A percentile compares a stretch with the other conserved stretches of the same genome.
Conservation (phyloP, 2,888 invertebrate species). For the Dicranocentrus wangi region DNA sequence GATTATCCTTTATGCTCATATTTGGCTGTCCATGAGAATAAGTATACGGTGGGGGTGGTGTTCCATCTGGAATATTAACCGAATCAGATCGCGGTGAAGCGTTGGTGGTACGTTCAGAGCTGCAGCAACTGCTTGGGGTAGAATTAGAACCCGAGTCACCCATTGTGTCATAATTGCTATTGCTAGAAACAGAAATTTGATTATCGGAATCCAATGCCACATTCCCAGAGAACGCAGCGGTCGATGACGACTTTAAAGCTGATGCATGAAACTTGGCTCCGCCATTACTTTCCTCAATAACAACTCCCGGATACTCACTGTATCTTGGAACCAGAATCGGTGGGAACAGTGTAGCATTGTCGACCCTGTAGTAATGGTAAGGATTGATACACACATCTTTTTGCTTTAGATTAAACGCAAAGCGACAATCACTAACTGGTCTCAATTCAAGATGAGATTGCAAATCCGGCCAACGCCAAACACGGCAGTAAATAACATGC, state of each 20-base stretch:
- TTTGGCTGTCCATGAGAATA: constrained; percentile 57
- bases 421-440: constrained; percentile 94
- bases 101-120: background rate
- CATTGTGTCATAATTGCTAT: no score
- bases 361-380: constrained; percentile 98
- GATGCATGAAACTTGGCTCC: no score
- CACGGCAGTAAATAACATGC: constrained; percentile 98
- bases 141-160: no score
- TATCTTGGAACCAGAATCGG: constrained; percentile 98
- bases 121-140: no score
- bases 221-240: no score
- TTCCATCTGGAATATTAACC: background rate
- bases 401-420: constrained; percentile 96
- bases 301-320: no score
- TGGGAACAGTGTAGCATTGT: constrained; percentile 93
- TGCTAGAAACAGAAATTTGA: no score
- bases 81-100: background rate
- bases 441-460: constrained; percentile 99
- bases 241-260: no score
- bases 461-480: constrained; percentile 99
- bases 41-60: background rate
- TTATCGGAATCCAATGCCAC: no score
- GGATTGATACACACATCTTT: constrained; percentile 99
- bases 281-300: no score
- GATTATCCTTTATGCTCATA: no score